Conservation (phyloP, 1,140 invertebrate genomes). For the Cotesia typhae region DNA sequence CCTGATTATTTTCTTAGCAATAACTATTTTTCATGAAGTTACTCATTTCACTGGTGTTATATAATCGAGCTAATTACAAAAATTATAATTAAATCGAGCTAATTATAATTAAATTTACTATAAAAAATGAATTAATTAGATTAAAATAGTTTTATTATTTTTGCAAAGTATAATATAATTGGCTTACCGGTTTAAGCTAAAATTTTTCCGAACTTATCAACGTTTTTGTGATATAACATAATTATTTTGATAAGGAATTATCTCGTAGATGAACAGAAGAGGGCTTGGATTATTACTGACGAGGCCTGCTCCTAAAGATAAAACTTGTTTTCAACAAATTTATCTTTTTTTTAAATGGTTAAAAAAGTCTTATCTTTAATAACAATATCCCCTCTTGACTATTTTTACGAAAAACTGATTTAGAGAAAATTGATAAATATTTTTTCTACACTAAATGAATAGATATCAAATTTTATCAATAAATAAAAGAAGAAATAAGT, state of each 20-base stretch:
- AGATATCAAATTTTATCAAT: no score
- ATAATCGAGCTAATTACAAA: no score
- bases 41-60: no score
- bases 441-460: no score
- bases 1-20: no score
- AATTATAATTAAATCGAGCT: no score
- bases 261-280: background rate
- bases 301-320: constrained; percentile 23
- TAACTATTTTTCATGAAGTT: no score
- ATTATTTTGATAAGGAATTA: constrained; percentile 32
- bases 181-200: background rate
- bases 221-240: constrained; percentile 21
- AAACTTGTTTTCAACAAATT: constrained; percentile 32
- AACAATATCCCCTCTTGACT: constrained; percentile 5
- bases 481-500: no score
- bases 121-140: background rate
- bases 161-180: background rate
- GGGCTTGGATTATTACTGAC: background rate
- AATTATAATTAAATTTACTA: no score
- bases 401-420: background rate
- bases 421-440: no score
- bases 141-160: background rate
- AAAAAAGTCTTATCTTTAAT: constrained; percentile 26
- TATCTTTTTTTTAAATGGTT: constrained; percentile 21
- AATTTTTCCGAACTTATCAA: constrained; percentile 18